Evolutionary conservation across 2,113 vertebrate species (phyloP), one percentile per base, ranked within the genome.

Genomic region (Cebidichthys violaceus): DNA sequence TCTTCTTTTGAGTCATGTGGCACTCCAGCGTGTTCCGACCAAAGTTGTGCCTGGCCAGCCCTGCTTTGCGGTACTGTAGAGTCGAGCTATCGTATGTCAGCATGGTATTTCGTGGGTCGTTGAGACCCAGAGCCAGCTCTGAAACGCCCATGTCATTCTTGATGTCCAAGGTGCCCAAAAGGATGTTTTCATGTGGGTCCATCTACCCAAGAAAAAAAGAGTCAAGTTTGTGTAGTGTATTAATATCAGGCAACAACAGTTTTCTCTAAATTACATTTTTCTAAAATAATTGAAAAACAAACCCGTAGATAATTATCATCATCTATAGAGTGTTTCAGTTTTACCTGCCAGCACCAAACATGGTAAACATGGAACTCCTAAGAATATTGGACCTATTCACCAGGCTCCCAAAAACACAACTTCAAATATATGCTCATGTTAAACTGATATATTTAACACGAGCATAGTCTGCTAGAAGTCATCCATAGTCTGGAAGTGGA

Each of bases 131-230:
- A 77, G 97, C 96, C 29, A 97, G 95, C 94, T 99, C 98, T 0
- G 97, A 96, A 4, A 97, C 95, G 6, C 97, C 97, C 98, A 99
- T 97, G 92, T 99, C 98, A 0, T 99, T 99, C 92, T 99, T 99
- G 72, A 99, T 98, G 90, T 99, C 98, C n/a, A 99, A 95, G 0
- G 98, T 98, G 88, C 96, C 98, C 93, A 99, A 92, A 70, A 99
- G 95, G 88, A 99, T 99, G 73, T 98, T 99, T 95, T 99, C 98
- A 31, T 99, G 98, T 0, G 97, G 95, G 70, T 99, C 98, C 98
- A 99, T 99, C 98, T 99, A 31, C 55, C 55, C 55, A 18, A 69
- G 79, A 90, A 4, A 79, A 4, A 79, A 60, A 88, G 18, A 64
- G 39, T 69, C 10, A 55, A 60, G 15, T 83, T 64, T 75, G 35